Evolutionary conservation across 2,113 vertebrate genomes (phyloP).

Genomic region (Hypocryptadius cinnamomeus): DNA sequence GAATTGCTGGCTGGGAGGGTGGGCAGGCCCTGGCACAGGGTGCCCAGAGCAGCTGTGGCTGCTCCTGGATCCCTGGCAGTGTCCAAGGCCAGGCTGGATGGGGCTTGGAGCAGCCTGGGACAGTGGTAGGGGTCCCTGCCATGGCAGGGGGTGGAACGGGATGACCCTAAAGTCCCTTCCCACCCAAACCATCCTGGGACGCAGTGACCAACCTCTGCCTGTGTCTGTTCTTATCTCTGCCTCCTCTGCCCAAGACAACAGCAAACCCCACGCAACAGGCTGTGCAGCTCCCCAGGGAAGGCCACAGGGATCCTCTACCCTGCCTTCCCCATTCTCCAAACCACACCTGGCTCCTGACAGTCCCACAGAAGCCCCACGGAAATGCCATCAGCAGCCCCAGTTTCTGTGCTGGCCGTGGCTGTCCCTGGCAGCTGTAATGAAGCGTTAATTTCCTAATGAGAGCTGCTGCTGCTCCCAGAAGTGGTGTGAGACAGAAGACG

Average conservation of each 20-base stretch:
- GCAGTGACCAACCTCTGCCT: too few species aligned
- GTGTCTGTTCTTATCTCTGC: not conserved
- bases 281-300: too few species aligned
- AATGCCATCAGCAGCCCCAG: not conserved
- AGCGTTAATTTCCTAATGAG: not conserved
- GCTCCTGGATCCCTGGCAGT: too few species aligned
- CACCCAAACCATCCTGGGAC: not conserved
- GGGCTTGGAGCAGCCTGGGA: not conserved
- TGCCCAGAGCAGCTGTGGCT: too few species aligned
- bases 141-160: not conserved
- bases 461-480: not conserved
- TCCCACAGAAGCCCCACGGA: not conserved
- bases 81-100: too few species aligned
- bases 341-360: not conserved
- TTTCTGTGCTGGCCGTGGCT: not conserved
- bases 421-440: not conserved
- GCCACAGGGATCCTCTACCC: not conserved
- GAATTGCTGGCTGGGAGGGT: too few species aligned
- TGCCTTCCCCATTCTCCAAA: not conserved
- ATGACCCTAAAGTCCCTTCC: not conserved
- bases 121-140: not conserved
- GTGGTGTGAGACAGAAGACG: not conserved
- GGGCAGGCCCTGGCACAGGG: too few species aligned
- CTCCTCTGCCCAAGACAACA: not conserved
- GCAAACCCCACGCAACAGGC: not conserved